Percentiles rank a stretch among this genome's conserved stretches.
Conservation (phyloP, 2,797 vertebrate species). For the Meda fulgida region DNA sequence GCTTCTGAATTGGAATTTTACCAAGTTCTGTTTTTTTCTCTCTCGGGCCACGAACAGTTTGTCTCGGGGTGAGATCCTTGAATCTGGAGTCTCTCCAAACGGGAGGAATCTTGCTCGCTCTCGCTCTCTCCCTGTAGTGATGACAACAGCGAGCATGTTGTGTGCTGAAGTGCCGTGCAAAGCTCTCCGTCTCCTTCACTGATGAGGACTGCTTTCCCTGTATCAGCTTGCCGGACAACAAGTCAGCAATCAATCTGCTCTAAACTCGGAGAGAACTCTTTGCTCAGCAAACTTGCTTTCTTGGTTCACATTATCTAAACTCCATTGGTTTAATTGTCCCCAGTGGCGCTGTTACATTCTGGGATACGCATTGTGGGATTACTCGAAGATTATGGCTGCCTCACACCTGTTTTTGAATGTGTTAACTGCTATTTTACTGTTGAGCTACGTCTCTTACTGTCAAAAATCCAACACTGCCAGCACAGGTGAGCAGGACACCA, state of each 20-base stretch:
- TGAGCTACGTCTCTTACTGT: slow-evolving; percentile 78
- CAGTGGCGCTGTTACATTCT: slow-evolving; percentile 27
- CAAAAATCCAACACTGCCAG: slow-evolving; percentile 70
- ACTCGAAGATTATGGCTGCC: slow-evolving; percentile 35
- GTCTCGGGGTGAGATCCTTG: slow-evolving; percentile 25
- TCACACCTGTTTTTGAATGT: slow-evolving; percentile 16
- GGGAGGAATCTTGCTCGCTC: slow-evolving; percentile 31
- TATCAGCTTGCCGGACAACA: slow-evolving; percentile 5
- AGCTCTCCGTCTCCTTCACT: slow-evolving; percentile 1
- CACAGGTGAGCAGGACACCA: slow-evolving; percentile 69
- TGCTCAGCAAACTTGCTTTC: slow-evolving; percentile 7
- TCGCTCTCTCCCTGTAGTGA: slow-evolving; percentile 36
- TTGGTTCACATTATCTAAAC: slow-evolving; percentile 27
- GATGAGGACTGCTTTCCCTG: slow-evolving; percentile 13
- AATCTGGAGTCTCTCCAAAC: slow-evolving; percentile 34
- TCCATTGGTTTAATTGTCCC: slow-evolving; percentile 59
- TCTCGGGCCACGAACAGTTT: slow-evolving; percentile 27
- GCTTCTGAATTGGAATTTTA: slow-evolving; percentile 24
- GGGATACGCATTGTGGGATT: slow-evolving; percentile 20
- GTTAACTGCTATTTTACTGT: slow-evolving; percentile 72
- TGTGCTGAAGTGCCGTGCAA: slow-evolving; percentile 41
- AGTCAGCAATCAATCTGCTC: slow-evolving; percentile 29
- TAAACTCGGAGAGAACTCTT: slow-evolving; percentile 30
- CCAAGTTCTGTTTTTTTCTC: background rate
- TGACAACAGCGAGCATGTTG: slow-evolving; percentile 29